A percentile compares a stretch with the other conserved stretches of the same genome.
These are phyloP conservation scores for Drosophila neotestacea DNA, from an alignment of 2,888 invertebrate genomes.

Conservation along the genomic window DNA sequence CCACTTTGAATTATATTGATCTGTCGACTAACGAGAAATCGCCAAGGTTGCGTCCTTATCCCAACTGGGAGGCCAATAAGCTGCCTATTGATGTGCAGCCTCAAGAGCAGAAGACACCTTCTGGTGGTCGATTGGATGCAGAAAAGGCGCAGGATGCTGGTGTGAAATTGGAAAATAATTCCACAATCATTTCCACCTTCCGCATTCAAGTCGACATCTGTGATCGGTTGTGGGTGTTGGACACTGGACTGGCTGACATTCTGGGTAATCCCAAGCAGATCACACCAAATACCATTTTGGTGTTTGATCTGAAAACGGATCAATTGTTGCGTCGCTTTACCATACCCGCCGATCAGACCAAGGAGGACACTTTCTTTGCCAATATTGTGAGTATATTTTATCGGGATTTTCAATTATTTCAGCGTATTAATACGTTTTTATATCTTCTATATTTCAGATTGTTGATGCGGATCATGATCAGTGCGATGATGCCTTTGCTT, in stretches of 20 bases:
- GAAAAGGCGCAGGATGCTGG: slow-evolving; percentile 85
- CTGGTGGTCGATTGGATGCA: slow-evolving; percentile 82
- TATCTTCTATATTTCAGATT: slow-evolving; percentile 85
- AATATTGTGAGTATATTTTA: slow-evolving; percentile 88
- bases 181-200: slow-evolving; percentile 90
- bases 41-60: slow-evolving; percentile 90
- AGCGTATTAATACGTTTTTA: background rate
- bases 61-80: slow-evolving; percentile 91
- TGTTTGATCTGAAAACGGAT: slow-evolving; percentile 91
- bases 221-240: slow-evolving; percentile 93
- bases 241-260: slow-evolving; percentile 91
- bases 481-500: slow-evolving; percentile 91
- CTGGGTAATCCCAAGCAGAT: slow-evolving; percentile 88
- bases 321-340: slow-evolving; percentile 89
- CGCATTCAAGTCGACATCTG: slow-evolving; percentile 91
- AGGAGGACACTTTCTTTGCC: slow-evolving; percentile 92
- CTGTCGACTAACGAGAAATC: slow-evolving; percentile 88
- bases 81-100: slow-evolving; percentile 88
- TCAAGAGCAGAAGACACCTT: slow-evolving; percentile 69
- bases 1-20: slow-evolving; percentile 89
- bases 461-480: slow-evolving; percentile 90
- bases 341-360: slow-evolving; percentile 89
- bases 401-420: background rate
- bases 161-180: slow-evolving; percentile 86
- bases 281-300: slow-evolving; percentile 88